Evolutionary conservation across 2,888 invertebrate species (phyloP), one percentile per base, ranked within the genome.

Genomic region (Apamea monoglypha): DNA sequence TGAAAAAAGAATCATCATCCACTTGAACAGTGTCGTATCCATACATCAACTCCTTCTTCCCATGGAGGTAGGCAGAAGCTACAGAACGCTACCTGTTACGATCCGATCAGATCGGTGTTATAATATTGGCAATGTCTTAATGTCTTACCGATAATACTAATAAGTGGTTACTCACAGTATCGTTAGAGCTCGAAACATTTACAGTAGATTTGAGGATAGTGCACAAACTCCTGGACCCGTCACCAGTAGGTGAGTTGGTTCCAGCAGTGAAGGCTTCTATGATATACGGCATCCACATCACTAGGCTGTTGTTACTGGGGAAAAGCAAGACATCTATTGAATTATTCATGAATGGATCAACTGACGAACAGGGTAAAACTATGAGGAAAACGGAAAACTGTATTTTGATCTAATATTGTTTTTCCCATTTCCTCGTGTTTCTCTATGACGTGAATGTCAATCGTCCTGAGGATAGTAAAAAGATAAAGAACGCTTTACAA

Each of bases 281-380:
- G 47, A 92, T 87, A 59, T 88, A 86, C 0, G 92, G 92, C 86
- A 92, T 87, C 92, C 92, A 92, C 88, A 92, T 90, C 12, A 90
- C 89, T 16, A 92, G 78, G 61, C 91, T 87, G 67, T 91, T 92
- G 82, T 91, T 92, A 25, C 92, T 92, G 78, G 32, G 67, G 8
- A 61, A 36, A 36, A 44, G 0, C 18, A 71, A n/a, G n/a, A 69
- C 12, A 12, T 47, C 44, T 32, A 40, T 2, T 7, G 7, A 67
- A 25, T 56, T 10, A 36, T 36, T 3, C 32, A 36, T 56, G 36
- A 18, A 56, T 56, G 1, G 10, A n/a, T 7, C 47, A n/a, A n/a
- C 18, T 14, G 32, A 56, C 1, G 5, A 29, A 44, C 21, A 21
- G 16, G 21, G 1, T 36, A 47, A 32, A n/a, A 25, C 1, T 16